Evolutionary conservation across 2,113 vertebrate species (phyloP), one percentile per base, ranked within the genome.

Genomic region (Cromileptes altivelis): DNA sequence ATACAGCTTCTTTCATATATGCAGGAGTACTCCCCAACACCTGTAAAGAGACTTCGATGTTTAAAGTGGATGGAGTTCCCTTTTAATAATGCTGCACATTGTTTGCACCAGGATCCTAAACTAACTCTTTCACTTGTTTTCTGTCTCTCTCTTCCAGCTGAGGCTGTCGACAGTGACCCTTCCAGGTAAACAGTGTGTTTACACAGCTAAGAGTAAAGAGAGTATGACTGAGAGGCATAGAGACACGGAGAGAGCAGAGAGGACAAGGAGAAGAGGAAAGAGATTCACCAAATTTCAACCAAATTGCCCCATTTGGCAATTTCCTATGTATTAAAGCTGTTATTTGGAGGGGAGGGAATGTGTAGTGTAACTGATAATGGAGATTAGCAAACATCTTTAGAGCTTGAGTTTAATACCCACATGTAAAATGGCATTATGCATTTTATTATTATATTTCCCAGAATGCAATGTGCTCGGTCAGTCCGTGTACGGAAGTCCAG

Each of bases 101-200:
- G 57, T 62, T 78, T 40, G 8, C n/a, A 64, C 50, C 65, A 50
- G 6, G 3, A 11, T 0, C 12, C 6, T 30, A 2, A 52, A 72
- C 42, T 18, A 56, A 40, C 23, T 63, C 13, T 67, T 60, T 71
- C 14, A 33, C 14, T 70, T 78, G 68, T 79, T 64, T 76, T 80
- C 37, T 88, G 18, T 84, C 3, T 88, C 53, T 89, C 49, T 85
- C 80, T 75, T 83, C 23, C 83, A 96, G 96, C 95, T 11, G 95
- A 96, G 82, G 94, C 96, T 10, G 88, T 95, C 13, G 94, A 96
- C 93, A 96, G 94, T 1, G 96, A 96, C 89, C 93, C 95, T 60
- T 95, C 95, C 88, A 96, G 96, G 96, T 96, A 94, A 85, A 69
- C 52, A 53, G 4, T 13, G 47, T n/a, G 23, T 73, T 87, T 14